Evolutionary conservation across 2,888 invertebrate genomes (phyloP), one percentile per base, ranked within the genome.

Genomic region (Lasioglossum oenotherae): DNA sequence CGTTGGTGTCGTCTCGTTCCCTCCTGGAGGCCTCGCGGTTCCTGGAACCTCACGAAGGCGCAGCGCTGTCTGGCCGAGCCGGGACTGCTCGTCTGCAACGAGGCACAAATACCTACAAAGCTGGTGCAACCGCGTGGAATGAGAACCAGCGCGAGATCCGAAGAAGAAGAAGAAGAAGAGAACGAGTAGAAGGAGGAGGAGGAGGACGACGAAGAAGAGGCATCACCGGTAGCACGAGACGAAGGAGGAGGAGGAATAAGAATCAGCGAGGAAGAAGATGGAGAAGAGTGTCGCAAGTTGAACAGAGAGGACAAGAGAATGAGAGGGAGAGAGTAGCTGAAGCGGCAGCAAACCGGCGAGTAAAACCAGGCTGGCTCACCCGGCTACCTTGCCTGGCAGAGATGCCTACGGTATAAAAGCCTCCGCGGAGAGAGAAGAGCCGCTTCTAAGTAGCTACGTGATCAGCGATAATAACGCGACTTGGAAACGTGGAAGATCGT

Each of bases 401-500:
- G 85, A 87, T 87, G 85, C 86, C 88, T 90, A 89, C 75, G 86
- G 91, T 89, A 92, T 91, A 93, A 92, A 92, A 93, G 93, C 92
- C 85, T 83, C 64, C 85, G 38, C 67, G 86, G 85, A 86, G 86
- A 88, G 89, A 89, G 91, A 90, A 85, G 90, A 91, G 92, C 92
- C 92, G 92, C 92, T 94, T 95, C 94, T 94, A 93, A 95, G 95
- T 95, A 94, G 92, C 93, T 95, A 95, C 95, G 94, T 95, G 95
- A 95, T 94, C 94, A 93, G 94, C 93, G 94, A 94, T 94, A 94
- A 95, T 95, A 95, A 95, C 94, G 93, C 92, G 91, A 92, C 92
- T 91, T 92, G 92, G 88, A 92, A 90, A 92, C 92, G 91, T 92
- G 92, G 87, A 91, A 90, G 90, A 91, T 91, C 90, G 91, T 92